Conservation (phyloP, 2,797 vertebrate species). For the Scolopax bukidnonensis region DNA sequence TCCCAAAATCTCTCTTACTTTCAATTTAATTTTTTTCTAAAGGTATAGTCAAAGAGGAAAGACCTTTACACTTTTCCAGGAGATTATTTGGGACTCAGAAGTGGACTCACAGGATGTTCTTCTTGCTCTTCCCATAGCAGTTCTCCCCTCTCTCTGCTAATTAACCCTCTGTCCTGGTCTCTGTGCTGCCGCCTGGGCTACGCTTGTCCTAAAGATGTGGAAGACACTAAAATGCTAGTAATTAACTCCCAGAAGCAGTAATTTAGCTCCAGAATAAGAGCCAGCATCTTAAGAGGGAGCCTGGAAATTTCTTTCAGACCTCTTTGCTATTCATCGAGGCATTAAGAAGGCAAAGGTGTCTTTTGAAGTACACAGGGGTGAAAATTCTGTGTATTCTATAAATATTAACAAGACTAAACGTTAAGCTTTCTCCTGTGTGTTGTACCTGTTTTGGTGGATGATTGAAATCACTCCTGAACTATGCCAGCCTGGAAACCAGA, state of each 20-base stretch:
- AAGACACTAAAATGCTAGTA: slow-evolving; percentile 53
- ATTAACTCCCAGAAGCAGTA: slow-evolving; percentile 42
- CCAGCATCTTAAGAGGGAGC: not conserved
- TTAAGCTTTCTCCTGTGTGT: not conserved
- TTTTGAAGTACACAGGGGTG: not conserved
- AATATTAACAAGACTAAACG: not conserved
- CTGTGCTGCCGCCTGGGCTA: slow-evolving; percentile 56
- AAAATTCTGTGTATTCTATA: not conserved
- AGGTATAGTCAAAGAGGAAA: not conserved
- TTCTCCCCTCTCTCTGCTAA: slow-evolving; percentile 58
- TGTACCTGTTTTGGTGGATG: not conserved
- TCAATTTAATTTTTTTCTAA: not conserved
- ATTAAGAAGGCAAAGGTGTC: not conserved
- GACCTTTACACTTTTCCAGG: not conserved
- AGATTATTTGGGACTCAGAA: slow-evolving; percentile 3
- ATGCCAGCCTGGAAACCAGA: slow-evolving; percentile 1
- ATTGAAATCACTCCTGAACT: slow-evolving; percentile 25
- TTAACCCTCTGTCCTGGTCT: slow-evolving; percentile 53
- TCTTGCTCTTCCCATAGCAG: slow-evolving; percentile 31
- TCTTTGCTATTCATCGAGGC: not conserved
- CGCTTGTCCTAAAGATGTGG: slow-evolving; percentile 9
- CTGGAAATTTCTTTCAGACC: not conserved
- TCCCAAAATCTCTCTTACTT: not conserved
- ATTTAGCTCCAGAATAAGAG: slow-evolving; percentile 49
- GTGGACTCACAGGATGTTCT: not conserved